Percentiles rank a stretch among this genome's conserved stretches.
phyloP scores from a whole-genome alignment of 2,113 vertebrate species.

The Pomatostomus ruficeps region DNA sequence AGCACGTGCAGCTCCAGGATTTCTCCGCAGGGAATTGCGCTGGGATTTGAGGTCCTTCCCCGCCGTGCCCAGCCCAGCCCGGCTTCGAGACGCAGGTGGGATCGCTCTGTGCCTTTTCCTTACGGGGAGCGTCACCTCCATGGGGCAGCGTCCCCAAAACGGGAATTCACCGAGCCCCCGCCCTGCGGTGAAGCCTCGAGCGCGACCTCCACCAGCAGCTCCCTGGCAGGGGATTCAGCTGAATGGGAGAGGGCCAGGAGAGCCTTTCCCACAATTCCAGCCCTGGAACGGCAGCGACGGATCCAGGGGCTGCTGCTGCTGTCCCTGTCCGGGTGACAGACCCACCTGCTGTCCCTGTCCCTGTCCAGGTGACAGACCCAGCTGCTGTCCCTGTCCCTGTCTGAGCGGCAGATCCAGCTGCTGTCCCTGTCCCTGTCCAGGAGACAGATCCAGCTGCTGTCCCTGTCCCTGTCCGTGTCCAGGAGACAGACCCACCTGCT shows the following conservation, averaged over 20 bases:
- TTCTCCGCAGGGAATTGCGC: background rate
- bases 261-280: background rate
- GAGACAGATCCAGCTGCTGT: no score
- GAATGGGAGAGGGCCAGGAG: background rate
- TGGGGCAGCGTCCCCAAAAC: background rate
- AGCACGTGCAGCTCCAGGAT: fast-evolving
- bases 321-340: background rate
- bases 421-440: fast-evolving
- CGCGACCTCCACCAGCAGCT: no score
- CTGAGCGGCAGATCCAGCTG: background rate
- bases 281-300: background rate
- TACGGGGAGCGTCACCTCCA: background rate
- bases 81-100: background rate
- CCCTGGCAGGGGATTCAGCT: background rate
- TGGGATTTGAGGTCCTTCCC: background rate
- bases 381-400: no score
- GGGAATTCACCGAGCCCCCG: background rate
- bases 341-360: background rate
- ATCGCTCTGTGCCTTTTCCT: background rate
- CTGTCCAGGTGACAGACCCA: background rate
- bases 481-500: background rate
- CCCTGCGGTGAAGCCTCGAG: background rate
- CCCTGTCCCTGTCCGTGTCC: background rate
- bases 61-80: background rate
- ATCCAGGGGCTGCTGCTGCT: background rate